Base-by-base conservation (phyloP, 2,797 vertebrate genomes). In the Alcedo atthis region DNA sequence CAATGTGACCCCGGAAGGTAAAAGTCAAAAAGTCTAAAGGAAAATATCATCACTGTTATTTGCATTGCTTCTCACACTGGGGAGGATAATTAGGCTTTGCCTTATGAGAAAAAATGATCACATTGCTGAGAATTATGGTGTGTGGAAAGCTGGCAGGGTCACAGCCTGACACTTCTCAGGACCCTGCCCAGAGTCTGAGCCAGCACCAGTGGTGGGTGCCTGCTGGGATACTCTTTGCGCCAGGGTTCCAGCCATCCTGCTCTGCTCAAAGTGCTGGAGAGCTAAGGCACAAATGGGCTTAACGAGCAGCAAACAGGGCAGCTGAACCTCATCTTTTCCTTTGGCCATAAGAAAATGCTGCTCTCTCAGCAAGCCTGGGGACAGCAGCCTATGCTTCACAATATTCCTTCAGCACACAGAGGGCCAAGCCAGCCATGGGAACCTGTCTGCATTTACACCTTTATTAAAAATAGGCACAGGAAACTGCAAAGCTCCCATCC, bases 321-420 rank as follows among this genome's bases (percentile, higher is more conserved):
- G 76, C 57, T 8, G 58, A 75, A 33, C 10, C 16, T 11, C 55
- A 19, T 40, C n/a, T 46, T 75, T 37, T 49, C 24, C 19, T 76
- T 24, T n/a, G 33, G 15, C 58, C 2, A 1, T 15, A 45, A 57
- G 43, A 58, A 70, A 51, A 64, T 5, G 8, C 37, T 71, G 28
- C 12, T 89, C 15, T 10, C 10, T 33, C 55, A 67, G 42, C 25
- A 48, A 79, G 19, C n/a, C 64, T 1, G 1, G 43, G 26, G 26
- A 5, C 28, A 35, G 35, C 40, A n/a, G 58, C 37, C 17, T 33
- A 2, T 37, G 19, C 32, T 46, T 37, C 37, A 14, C 43, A 42
- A 24, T 1, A 2, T 43, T 48, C 54, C 7, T 0, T n/a, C 32
- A 67, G 55, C 24, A 9, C 0, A 1, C 42, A 24, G n/a, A 16